A percentile compares a stretch with the other conserved stretches of the same genome.
These are phyloP conservation scores for Hemaris fuciformis DNA, from an alignment of 2,888 invertebrate species.

Conservation along the genomic window DNA sequence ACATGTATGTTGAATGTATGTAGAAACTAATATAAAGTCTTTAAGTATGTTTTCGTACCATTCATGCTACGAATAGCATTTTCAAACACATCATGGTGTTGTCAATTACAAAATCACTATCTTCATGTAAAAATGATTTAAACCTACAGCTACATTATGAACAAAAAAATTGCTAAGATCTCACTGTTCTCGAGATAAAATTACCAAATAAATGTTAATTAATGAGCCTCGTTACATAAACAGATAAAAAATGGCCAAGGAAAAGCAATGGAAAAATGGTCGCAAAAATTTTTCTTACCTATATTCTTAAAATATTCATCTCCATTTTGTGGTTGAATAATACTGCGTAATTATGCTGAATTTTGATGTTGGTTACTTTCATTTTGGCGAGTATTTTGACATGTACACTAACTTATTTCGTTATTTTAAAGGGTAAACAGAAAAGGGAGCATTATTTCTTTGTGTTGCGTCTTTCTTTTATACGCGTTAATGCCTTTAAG, in stretches of 20 bases:
- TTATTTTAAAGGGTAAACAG: slow-evolving; percentile 9
- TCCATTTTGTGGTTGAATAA: slow-evolving; percentile 8
- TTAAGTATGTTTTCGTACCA: too few species aligned
- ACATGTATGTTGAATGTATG: too few species aligned
- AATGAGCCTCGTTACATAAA: slow-evolving; percentile 21
- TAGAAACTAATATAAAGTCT: too few species aligned
- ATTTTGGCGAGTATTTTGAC: neutral
- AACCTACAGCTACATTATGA: neutral
- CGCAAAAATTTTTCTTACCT: slow-evolving; percentile 15
- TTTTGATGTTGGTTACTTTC: slow-evolving; percentile 1
- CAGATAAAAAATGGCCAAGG: slow-evolving; percentile 18
- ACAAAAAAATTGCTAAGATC: slow-evolving; percentile 15
- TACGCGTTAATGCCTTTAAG: slow-evolving; percentile 4
- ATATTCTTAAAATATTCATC: slow-evolving; percentile 9
- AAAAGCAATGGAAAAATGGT: slow-evolving; percentile 22
- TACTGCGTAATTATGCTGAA: slow-evolving; percentile 1
- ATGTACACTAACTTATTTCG: slow-evolving; percentile 3
- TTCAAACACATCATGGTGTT: neutral
- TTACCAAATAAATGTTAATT: slow-evolving; percentile 28
- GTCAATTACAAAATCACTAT: neutral
- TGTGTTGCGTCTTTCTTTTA: neutral
- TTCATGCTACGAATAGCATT: too few species aligned
- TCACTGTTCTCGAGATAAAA: slow-evolving; percentile 21
- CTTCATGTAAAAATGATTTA: neutral
- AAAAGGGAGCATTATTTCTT: neutral